phyloP scores from a whole-genome alignment of 2,797 vertebrate species.

The Loris lydekkerianus region DNA sequence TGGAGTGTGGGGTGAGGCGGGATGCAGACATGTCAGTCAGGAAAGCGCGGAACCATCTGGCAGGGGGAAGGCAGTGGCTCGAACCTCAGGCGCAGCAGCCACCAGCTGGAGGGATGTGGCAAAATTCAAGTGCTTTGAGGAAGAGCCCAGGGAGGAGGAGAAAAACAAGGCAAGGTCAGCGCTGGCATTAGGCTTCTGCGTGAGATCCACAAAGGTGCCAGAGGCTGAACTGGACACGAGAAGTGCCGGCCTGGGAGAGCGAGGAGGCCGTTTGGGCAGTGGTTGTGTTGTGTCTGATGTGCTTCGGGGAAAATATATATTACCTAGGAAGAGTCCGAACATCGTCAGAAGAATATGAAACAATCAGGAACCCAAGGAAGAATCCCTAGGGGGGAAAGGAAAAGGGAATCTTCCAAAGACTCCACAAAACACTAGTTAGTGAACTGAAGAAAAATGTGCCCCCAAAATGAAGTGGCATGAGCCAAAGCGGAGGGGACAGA shows the following conservation, averaged over 20 bases:
- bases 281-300: neutral
- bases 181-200: neutral
- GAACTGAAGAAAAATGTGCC: neutral
- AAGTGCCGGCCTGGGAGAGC: neutral
- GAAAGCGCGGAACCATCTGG: neutral
- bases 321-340: neutral
- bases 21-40: neutral
- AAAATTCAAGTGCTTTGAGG: neutral
- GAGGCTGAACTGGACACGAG: neutral
- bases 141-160: neutral
- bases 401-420: neutral
- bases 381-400: neutral
- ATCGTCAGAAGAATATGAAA: accelerated
- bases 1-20: neutral
- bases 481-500: neutral
- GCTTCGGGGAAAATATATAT: neutral
- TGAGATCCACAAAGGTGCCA: neutral
- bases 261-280: neutral
- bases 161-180: neutral
- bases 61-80: neutral
- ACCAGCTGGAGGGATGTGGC: neutral
- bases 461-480: neutral
- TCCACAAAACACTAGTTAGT: neutral
- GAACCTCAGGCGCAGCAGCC: neutral
- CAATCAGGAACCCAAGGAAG: neutral